Conservation (phyloP, 2,113 vertebrate genomes). For the rat (Rattus norvegicus) region DNA sequence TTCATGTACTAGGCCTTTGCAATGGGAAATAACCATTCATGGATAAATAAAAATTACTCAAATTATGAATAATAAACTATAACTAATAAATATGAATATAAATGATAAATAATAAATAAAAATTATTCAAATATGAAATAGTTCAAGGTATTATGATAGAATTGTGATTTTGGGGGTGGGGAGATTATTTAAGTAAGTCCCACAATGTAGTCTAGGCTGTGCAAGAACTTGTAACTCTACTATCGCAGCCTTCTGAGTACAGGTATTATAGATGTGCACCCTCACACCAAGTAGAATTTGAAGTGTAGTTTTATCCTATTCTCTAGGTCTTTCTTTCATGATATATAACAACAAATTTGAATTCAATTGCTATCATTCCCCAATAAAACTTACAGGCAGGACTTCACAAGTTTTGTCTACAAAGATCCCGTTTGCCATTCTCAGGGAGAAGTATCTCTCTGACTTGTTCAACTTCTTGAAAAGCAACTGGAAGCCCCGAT, state of each 20-base stretch:
- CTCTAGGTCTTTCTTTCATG: not conserved
- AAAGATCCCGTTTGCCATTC: no score
- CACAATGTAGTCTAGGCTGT: no score
- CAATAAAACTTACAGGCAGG: constrained; percentile 64
- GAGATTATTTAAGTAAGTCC: not conserved
- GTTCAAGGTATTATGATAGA: not conserved
- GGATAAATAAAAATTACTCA: not conserved
- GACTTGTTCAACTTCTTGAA: constrained; percentile 66
- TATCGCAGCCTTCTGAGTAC: not conserved
- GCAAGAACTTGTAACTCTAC: not conserved
- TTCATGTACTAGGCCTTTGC: not conserved
- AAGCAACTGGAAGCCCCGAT: constrained; percentile 65
- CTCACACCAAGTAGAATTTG: not conserved
- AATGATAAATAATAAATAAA: not conserved
- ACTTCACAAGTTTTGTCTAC: not conserved
- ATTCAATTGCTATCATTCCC: not conserved
- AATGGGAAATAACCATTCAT: not conserved
- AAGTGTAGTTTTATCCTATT: not conserved
- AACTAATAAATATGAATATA: no score
- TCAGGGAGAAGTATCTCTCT: not conserved
- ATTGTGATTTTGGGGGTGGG: not conserved
- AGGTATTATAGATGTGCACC: not conserved
- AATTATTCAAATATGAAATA: not conserved
- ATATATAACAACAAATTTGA: not conserved
- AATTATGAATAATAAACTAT: no score